A percentile compares a stretch with the other conserved stretches of the same genome.
phyloP scores from a whole-genome alignment of 2,888 invertebrate genomes.

The Synanthedon myopaeformis region DNA sequence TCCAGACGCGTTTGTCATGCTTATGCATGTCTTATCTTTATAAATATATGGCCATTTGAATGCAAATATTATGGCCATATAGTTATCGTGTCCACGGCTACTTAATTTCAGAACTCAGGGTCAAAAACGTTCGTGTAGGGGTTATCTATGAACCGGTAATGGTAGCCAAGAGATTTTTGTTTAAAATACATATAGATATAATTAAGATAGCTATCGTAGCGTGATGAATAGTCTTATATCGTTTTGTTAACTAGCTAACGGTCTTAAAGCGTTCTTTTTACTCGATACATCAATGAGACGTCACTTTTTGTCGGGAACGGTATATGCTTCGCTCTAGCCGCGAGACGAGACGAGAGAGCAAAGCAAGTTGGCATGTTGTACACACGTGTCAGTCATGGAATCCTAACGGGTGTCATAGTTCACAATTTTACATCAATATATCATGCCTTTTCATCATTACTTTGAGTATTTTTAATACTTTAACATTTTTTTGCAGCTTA shows the following conservation, averaged over 20 bases:
- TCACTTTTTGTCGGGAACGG: conserved; percentile 40
- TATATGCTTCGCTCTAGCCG: neutral
- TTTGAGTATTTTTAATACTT: conserved; percentile 1
- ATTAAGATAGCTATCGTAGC: conserved; percentile 32
- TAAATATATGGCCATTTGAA: conserved; percentile 31
- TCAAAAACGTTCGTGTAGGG: conserved; percentile 1
- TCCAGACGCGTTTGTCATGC: conserved; percentile 18
- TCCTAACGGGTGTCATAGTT: conserved; percentile 51
- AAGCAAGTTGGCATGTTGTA: conserved; percentile 30
- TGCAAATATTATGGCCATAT: conserved; percentile 32
- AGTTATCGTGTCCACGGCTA: conserved; percentile 19
- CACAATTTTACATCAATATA: conserved; percentile 53
- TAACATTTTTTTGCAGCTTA: too few species aligned
- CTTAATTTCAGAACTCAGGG: conserved; percentile 15
- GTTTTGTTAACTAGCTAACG: conserved; percentile 56
- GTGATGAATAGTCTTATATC: conserved; percentile 46
- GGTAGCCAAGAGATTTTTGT: conserved; percentile 10
- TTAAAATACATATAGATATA: conserved; percentile 16
- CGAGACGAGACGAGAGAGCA: conserved; percentile 14
- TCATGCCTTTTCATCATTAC: conserved; percentile 33
- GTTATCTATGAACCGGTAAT: conserved; percentile 3
- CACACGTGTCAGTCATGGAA: conserved; percentile 23
- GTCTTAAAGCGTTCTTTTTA: conserved; percentile 40
- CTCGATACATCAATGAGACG: conserved; percentile 59
- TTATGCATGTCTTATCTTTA: conserved; percentile 26